Evolutionary conservation across 1,140 invertebrate genomes (phyloP).

Genomic region (Pollicipes pollicipes): DNA sequence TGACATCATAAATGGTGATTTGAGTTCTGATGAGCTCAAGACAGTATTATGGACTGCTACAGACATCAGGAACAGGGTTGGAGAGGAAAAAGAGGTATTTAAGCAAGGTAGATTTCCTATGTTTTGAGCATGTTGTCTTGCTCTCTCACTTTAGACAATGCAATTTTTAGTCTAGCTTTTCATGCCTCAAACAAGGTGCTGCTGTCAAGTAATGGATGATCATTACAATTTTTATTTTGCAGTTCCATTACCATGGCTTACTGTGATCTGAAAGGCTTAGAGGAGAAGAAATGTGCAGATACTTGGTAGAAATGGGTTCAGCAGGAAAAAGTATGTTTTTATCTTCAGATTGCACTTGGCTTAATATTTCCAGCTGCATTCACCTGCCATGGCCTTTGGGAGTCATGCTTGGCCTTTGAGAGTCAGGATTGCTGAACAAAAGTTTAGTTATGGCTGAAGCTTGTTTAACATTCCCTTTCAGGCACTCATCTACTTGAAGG

Average conservation of each 20-base stretch:
- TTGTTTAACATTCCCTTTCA: background rate
- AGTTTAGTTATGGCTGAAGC: background rate
- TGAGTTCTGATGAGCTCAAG: background rate
- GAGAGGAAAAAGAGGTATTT: background rate
- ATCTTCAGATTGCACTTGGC: no score
- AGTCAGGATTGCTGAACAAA: no score
- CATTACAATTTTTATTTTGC: no score
- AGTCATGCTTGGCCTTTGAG: no score
- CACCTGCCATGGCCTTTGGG: no score
- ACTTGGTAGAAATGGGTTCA: no score
- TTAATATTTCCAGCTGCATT: no score
- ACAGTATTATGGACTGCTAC: background rate
- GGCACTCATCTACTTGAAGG: background rate
- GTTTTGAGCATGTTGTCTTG: background rate
- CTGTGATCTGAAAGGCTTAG: no score
- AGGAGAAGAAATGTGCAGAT: no score
- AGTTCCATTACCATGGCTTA: background rate
- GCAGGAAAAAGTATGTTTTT: no score
- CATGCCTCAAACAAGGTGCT: no score
- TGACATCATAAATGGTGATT: background rate
- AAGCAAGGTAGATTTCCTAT: background rate
- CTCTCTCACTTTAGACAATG: background rate
- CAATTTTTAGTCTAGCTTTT: background rate
- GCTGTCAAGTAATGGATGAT: no score
- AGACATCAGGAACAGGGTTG: background rate